These are phyloP conservation scores for Autographa pulchrina DNA, from an alignment of 2,888 invertebrate genomes.

Conservation along the genomic window DNA sequence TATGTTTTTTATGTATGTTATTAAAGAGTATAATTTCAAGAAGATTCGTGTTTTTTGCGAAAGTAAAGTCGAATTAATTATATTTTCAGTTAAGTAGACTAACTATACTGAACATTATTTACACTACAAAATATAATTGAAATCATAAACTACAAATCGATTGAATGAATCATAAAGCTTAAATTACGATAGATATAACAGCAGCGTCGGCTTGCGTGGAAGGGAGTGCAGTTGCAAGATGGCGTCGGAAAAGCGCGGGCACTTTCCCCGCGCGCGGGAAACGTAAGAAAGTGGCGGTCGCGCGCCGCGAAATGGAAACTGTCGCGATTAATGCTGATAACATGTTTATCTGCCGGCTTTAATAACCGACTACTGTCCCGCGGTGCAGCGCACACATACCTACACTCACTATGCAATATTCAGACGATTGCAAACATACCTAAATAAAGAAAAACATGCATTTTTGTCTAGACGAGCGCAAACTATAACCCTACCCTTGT, in stretches of 20 bases:
- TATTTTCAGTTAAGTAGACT: not conserved
- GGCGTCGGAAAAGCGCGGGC: slow-evolving; percentile 88
- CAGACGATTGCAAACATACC: slow-evolving; percentile 7
- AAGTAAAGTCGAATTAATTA: not conserved
- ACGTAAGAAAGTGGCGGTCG: slow-evolving; percentile 84
- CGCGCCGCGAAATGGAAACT: slow-evolving; percentile 86
- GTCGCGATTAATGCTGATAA: slow-evolving; percentile 83
- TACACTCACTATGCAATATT: slow-evolving; percentile 11
- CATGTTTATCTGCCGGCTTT: slow-evolving; percentile 75
- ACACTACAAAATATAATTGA: not conserved
- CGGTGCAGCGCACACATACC: slow-evolving; percentile 16
- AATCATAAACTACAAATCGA: slow-evolving; percentile 12
- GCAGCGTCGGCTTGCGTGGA: slow-evolving; percentile 55
- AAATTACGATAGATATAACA: slow-evolving; percentile 17
- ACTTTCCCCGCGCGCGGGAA: slow-evolving; percentile 88
- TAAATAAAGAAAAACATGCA: not conserved
- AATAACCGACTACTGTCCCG: slow-evolving; percentile 55
- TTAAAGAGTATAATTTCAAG: not conserved
- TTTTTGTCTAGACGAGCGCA: slow-evolving; percentile 10
- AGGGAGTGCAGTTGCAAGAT: slow-evolving; percentile 75
- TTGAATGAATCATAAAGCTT: slow-evolving; percentile 36
- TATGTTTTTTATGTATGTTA: not conserved
- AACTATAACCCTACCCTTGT: not conserved
- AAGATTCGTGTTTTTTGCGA: not conserved
- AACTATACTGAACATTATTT: not conserved